Percentiles rank a stretch among this genome's conserved stretches.
Conservation (phyloP, 2,888 invertebrate genomes). For the Nephrotoma guestfalica region DNA sequence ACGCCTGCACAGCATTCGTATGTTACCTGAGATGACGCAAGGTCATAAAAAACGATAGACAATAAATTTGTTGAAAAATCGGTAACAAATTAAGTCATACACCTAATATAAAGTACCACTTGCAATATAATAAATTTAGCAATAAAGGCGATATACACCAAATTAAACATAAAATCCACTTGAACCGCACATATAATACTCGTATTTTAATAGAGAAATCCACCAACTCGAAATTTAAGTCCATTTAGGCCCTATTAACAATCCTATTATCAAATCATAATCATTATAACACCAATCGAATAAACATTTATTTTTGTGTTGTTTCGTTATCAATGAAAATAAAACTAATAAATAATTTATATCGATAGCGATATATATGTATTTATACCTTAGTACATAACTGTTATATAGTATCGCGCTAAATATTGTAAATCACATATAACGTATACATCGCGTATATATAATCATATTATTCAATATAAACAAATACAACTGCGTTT, state of each 20-base stretch:
- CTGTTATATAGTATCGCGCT: background rate
- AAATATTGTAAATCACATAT: background rate
- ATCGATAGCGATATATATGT: background rate
- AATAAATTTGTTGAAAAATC: too few relatives aligned
- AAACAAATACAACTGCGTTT: background rate
- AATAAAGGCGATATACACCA: background rate
- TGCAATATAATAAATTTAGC: background rate
- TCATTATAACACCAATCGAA: background rate
- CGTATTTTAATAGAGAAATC: background rate
- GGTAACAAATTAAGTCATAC: too few relatives aligned
- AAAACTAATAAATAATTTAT: background rate
- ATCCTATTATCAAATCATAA: background rate
- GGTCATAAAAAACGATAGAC: too few relatives aligned
- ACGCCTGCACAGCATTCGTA: too few relatives aligned
- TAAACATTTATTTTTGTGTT: background rate
- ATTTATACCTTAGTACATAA: background rate
- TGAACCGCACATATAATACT: background rate
- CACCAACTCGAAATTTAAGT: background rate
- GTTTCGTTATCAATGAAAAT: background rate
- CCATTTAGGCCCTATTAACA: background rate
- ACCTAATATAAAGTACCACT: background rate
- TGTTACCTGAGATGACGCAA: too few relatives aligned
- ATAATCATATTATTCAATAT: background rate
- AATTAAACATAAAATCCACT: background rate
- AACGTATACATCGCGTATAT: background rate